Evolutionary conservation across 2,888 invertebrate species (phyloP).

Genomic region (Cephus pulcher): DNA sequence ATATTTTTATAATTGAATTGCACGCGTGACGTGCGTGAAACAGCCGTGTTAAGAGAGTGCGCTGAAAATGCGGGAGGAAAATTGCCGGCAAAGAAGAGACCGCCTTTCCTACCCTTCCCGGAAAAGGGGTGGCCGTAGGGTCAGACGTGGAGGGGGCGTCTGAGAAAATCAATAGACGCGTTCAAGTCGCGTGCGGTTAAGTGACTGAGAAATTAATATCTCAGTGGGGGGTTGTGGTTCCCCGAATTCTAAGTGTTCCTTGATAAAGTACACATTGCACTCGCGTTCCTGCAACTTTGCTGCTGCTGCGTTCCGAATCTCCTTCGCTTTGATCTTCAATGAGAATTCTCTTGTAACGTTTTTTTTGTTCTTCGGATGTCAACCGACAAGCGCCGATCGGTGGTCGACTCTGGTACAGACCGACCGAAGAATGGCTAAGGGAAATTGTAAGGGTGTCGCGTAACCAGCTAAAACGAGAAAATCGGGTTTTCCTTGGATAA

Average conservation of each 20-base stretch:
- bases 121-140: conserved; percentile 44
- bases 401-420: too few relatives aligned
- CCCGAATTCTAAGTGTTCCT: not conserved
- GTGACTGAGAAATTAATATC: conserved; percentile 64
- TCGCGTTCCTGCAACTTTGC: not conserved
- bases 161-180: conserved; percentile 60
- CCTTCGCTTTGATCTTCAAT: too few relatives aligned
- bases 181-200: conserved; percentile 63
- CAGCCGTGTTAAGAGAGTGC: not conserved
- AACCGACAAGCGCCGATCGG: too few relatives aligned
- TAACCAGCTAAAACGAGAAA: conserved; percentile 16
- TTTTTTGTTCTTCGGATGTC: too few relatives aligned
- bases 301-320: not conserved
- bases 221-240: conserved; percentile 44
- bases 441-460: conserved; percentile 31
- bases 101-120: conserved; percentile 30
- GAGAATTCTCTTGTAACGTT: too few relatives aligned
- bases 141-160: conserved; percentile 30
- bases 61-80: conserved; percentile 45
- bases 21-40: conserved; percentile 29
- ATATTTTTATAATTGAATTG: conserved; percentile 56
- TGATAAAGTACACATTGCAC: not conserved
- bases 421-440: conserved; percentile 28
- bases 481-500: not conserved
- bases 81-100: conserved; percentile 42